These are phyloP conservation scores for Hystrix cristata DNA, from an alignment of 2,113 vertebrate genomes.

Conservation along the genomic window DNA sequence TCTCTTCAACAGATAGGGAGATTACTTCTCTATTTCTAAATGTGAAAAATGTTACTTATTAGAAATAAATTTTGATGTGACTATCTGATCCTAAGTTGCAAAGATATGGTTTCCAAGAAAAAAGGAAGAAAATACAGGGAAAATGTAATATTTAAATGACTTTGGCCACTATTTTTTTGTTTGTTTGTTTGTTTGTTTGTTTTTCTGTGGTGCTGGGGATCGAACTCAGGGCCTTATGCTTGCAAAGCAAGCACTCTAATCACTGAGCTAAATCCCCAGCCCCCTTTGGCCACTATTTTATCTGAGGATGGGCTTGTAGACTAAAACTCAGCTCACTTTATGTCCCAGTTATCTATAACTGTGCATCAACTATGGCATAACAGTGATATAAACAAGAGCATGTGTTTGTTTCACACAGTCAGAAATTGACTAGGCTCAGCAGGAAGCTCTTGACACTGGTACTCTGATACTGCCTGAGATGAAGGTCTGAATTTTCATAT, in stretches of 20 bases:
- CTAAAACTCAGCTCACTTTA: neutral
- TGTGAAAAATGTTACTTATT: neutral
- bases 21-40: slow-evolving; percentile 14
- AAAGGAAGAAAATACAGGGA: neutral
- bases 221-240: too few species aligned
- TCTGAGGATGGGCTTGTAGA: neutral
- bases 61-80: neutral
- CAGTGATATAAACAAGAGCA: neutral
- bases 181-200: too few species aligned
- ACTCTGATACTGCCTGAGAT: neutral
- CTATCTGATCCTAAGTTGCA: neutral
- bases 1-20: neutral
- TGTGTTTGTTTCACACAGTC: neutral
- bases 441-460: neutral
- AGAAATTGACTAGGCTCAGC: neutral
- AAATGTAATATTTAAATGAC: neutral
- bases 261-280: too few species aligned
- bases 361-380: neutral
- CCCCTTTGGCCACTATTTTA: neutral
- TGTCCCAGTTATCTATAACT: neutral
- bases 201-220: too few species aligned
- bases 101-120: neutral
- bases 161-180: neutral
- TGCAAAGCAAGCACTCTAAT: too few species aligned
- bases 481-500: neutral